These are phyloP conservation scores for Parascotia fuliginaria DNA, from an alignment of 2,888 invertebrate species.

Conservation along the genomic window DNA sequence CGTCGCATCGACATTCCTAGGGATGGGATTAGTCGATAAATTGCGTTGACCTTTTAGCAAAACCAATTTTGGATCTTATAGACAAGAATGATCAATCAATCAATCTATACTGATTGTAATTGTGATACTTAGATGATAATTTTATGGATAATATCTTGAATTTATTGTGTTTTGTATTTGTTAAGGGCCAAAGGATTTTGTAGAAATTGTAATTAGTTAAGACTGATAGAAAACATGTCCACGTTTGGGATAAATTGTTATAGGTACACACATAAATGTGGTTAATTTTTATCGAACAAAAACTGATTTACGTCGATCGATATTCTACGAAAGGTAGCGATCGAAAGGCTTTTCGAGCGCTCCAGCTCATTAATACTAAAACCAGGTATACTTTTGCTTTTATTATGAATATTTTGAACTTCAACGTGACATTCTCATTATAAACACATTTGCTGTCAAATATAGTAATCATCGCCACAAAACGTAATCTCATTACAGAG, in stretches of 20 bases:
- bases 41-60: constrained; percentile 39
- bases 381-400: too few relatives aligned
- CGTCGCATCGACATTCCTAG: constrained; percentile 40
- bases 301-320: too few relatives aligned
- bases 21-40: constrained; percentile 39
- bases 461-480: constrained; percentile 7
- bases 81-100: constrained; percentile 31
- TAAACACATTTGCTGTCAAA: background rate
- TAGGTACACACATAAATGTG: too few relatives aligned
- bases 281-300: too few relatives aligned
- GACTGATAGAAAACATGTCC: background rate
- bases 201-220: background rate
- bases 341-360: too few relatives aligned
- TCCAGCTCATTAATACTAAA: too few relatives aligned
- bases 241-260: too few relatives aligned
- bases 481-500: constrained; percentile 32
- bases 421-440: background rate
- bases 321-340: too few relatives aligned
- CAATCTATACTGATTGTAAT: constrained; percentile 29
- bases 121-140: constrained; percentile 16
- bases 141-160: constrained; percentile 16
- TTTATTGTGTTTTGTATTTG: constrained; percentile 1
- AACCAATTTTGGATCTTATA: constrained; percentile 35
- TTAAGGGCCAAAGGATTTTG: background rate
- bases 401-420: too few relatives aligned